Percentiles rank a stretch among this genome's conserved stretches.
These are phyloP conservation scores for Drosophila neutralis DNA, from an alignment of 2,888 invertebrate genomes.

Conservation along the genomic window DNA sequence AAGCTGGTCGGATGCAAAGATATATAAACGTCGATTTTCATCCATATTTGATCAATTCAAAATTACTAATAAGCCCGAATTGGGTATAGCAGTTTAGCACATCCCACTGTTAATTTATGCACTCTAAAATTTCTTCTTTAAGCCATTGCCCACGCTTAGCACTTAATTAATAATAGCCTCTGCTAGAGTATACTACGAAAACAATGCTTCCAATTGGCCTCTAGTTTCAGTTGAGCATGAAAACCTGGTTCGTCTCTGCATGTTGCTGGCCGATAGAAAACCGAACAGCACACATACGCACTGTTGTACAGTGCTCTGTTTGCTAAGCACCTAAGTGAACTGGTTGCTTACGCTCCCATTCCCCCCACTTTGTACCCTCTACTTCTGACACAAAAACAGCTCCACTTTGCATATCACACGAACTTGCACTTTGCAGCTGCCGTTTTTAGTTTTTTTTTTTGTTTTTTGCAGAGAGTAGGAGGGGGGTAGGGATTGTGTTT, in stretches of 20 bases:
- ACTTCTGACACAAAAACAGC: slow-evolving; percentile 18
- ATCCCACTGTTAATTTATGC: background rate
- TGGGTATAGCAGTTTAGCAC: background rate
- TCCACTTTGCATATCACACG: slow-evolving; percentile 76
- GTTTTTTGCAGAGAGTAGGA: background rate
- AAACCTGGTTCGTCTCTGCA: slow-evolving; percentile 8
- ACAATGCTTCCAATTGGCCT: slow-evolving; percentile 43
- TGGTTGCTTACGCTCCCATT: background rate
- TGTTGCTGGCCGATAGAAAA: slow-evolving; percentile 5
- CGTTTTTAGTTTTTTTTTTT: slow-evolving; percentile 20
- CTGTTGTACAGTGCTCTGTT: slow-evolving; percentile 52
- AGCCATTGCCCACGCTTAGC: background rate
- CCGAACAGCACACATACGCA: slow-evolving; percentile 50
- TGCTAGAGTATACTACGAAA: background rate
- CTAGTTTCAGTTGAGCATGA: slow-evolving; percentile 22
- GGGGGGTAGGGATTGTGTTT: slow-evolving; percentile 18
- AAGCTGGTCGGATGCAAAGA: background rate
- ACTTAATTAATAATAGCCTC: background rate
- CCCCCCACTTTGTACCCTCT: slow-evolving; percentile 2
- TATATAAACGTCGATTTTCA: background rate
- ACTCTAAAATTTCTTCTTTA: background rate
- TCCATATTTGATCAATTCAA: background rate
- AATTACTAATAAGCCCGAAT: background rate
- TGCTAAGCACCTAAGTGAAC: slow-evolving; percentile 36
- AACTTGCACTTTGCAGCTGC: slow-evolving; percentile 74